Conservation (phyloP, 2,113 vertebrate genomes). For the Anas platyrhynchos region DNA sequence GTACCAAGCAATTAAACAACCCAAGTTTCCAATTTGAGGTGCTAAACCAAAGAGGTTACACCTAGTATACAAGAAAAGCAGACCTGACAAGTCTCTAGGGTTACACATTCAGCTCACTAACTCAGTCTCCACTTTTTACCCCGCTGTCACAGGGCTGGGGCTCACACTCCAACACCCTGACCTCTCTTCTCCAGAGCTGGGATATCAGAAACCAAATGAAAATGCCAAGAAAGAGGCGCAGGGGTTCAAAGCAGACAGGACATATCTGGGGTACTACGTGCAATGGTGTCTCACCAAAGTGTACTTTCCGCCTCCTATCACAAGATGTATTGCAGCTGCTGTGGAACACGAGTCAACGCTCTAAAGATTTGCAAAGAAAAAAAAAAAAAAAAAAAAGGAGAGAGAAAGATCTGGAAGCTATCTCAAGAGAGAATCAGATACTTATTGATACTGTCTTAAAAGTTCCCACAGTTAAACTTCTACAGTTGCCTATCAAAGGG, state of each 20-base stretch:
- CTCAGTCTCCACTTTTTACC: rapidly evolving
- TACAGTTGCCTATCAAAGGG: not conserved
- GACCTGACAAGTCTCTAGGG: not conserved
- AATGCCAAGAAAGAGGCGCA: rapidly evolving
- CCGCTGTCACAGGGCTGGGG: rapidly evolving
- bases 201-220: rapidly evolving
- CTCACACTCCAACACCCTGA: rapidly evolving
- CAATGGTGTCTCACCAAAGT: not conserved
- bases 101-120: not conserved
- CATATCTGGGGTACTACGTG: not conserved
- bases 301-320: not conserved
- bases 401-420: not conserved
- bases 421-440: not conserved
- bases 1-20: not conserved
- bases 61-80: not conserved
- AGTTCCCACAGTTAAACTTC: not conserved
- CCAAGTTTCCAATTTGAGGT: not conserved
- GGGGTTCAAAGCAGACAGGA: not conserved
- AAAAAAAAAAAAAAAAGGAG: not conserved
- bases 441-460: not conserved
- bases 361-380: not conserved
- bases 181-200: not conserved
- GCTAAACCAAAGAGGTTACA: not conserved
- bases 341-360: constrained; percentile 9
- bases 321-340: constrained; percentile 34